Base-by-base conservation (phyloP, 2,113 vertebrate genomes). In the Acrocephalus kingi region DNA sequence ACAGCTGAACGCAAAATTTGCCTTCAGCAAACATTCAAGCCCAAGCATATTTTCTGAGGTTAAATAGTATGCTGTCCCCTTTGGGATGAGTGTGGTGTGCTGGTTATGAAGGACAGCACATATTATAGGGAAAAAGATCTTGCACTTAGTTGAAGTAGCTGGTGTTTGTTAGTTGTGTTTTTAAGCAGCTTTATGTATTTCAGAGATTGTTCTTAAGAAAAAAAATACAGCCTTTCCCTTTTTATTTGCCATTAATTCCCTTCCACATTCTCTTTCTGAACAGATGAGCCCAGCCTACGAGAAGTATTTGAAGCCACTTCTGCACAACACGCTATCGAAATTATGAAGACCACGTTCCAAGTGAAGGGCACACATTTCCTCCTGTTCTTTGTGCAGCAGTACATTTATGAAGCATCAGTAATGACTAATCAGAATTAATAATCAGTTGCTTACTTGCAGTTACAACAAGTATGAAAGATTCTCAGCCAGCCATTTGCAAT, bases 231-330 rank as follows among this genome's bases (percentile, higher is more conserved):
- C 72, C 28, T 81, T 91, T 79, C 74, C 43, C 43, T 84, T 54
- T 79, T 82, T 94, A 89, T 73, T 86, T 84, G 54, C 28, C 31
- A 86, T 67, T 94, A 58, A 86, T 94, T 81, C 41, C 61, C 27
- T 87, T 90, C 69, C 49, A 55, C 37, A 39, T 79, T 96, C 87
- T 97, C 82, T 88, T 96, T 87, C 90, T 84, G 77, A 95, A 94
- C 93, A 98, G 98, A 91, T 73, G 11, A 98, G 94, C 87, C 96
- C 94, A 86, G 97, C 97, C 92, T 98, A 98, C 45, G 91, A 97
- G 90, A 98, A 35, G 61, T 98, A 98, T 58, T 89, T 98, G 96
- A 97, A 96, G 84, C 98, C 98, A 27, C 97, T 98, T 78, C 86
- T 98, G 90, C 98, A 96, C 87, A 96, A 94, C n/a, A 77, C 39